A percentile compares a stretch with the other conserved stretches of the same genome.
phyloP scores from a whole-genome alignment of 1,140 invertebrate genomes.

The Hyles euphorbiae region DNA sequence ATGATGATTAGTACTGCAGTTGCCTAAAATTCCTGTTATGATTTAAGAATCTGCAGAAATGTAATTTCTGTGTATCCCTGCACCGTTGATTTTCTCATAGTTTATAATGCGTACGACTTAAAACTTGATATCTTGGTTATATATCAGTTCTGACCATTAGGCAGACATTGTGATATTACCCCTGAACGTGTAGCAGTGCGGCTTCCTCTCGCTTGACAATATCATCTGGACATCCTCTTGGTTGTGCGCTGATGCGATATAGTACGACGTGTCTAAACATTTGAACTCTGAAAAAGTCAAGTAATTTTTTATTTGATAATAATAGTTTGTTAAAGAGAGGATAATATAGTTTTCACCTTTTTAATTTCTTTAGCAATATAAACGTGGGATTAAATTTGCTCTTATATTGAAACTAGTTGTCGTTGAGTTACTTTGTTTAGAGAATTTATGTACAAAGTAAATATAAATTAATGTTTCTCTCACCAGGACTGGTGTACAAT shows the following conservation, averaged over 20 bases:
- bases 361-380: too few relatives aligned
- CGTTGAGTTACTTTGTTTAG: background rate
- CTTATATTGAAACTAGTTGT: too few relatives aligned
- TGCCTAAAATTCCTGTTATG: too few relatives aligned
- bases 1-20: too few relatives aligned
- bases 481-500: conserved; percentile 62
- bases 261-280: conserved; percentile 63
- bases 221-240: conserved; percentile 67
- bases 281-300: conserved; percentile 48
- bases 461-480: conserved; percentile 7
- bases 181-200: conserved; percentile 64
- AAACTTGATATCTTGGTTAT: background rate
- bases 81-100: background rate
- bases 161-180: conserved; percentile 26
- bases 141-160: background rate
- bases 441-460: background rate
- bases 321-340: background rate
- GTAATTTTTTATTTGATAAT: background rate
- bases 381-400: too few relatives aligned
- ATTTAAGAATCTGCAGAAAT: too few relatives aligned
- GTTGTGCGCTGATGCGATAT: conserved; percentile 59
- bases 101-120: background rate
- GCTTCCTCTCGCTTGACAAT: conserved; percentile 58
- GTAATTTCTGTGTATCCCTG: too few relatives aligned
- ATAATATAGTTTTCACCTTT: too few relatives aligned